phyloP scores from a whole-genome alignment of 2,888 invertebrate species.

The Capitulum mitella region DNA sequence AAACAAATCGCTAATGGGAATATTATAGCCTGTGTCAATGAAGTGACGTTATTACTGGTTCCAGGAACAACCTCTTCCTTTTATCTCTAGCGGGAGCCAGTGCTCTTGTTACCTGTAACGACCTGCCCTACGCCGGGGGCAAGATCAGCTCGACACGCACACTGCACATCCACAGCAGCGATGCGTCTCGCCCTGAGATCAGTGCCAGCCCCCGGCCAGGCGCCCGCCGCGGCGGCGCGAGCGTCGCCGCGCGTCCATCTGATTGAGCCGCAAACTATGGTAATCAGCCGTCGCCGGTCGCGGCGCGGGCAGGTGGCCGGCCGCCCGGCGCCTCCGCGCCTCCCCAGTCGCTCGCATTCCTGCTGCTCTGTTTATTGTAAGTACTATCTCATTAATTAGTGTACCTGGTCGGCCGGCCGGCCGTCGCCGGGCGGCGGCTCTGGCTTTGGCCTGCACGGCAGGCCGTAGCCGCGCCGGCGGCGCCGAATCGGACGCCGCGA shows the following conservation, averaged over 20 bases:
- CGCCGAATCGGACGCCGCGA: background rate
- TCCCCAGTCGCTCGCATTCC: background rate
- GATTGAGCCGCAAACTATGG: background rate
- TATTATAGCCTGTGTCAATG: too few relatives aligned
- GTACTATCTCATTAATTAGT: constrained; percentile 22
- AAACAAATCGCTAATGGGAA: too few relatives aligned
- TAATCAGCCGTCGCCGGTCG: background rate
- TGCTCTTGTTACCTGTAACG: too few relatives aligned
- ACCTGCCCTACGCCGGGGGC: too few relatives aligned
- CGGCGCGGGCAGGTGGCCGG: background rate
- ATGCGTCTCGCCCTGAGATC: too few relatives aligned
- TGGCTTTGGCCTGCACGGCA: background rate
- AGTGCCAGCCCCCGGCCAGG: too few relatives aligned
- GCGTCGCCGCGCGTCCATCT: background rate
- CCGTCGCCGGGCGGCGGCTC: background rate
- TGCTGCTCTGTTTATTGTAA: constrained; percentile 20
- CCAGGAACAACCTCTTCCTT: too few relatives aligned
- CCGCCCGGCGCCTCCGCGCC: background rate
- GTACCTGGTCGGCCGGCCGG: background rate
- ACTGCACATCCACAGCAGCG: too few relatives aligned
- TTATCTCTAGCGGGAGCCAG: too few relatives aligned
- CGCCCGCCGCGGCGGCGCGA: background rate
- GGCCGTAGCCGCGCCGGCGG: background rate
- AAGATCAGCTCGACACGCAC: too few relatives aligned
- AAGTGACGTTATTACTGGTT: too few relatives aligned